Evolutionary conservation across 2,888 invertebrate species (phyloP).

Genomic region (Encarsia formosa): DNA sequence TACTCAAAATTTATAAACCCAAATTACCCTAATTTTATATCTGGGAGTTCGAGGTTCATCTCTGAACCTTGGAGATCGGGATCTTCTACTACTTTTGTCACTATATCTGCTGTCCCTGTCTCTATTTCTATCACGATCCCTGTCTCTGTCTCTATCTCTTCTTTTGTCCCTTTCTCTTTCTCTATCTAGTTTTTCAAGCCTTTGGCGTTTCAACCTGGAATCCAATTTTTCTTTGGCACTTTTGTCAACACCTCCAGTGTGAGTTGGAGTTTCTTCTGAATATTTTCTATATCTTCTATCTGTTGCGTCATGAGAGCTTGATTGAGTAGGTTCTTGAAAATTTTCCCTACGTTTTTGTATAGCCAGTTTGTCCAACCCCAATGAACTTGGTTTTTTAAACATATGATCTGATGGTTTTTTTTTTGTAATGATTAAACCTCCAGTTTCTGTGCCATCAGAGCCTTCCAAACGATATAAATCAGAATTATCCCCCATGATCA

Average conservation of each 20-base stretch:
- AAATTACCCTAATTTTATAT: conserved; percentile 48
- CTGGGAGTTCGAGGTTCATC: conserved; percentile 87
- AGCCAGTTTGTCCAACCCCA: conserved; percentile 83
- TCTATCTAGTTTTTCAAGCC: conserved; percentile 34
- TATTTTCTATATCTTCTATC: conserved; percentile 71
- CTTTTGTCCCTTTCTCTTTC: conserved; percentile 41
- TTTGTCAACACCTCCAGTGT: conserved; percentile 87
- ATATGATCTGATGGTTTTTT: conserved; percentile 53
- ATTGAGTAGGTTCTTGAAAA: conserved; percentile 43
- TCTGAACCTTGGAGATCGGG: conserved; percentile 60
- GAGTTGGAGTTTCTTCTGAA: conserved; percentile 86
- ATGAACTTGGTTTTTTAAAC: conserved; percentile 75
- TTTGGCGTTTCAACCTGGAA: conserved; percentile 45
- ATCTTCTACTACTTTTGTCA: conserved; percentile 34
- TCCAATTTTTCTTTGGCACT: conserved; percentile 69
- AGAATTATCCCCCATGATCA: conserved; percentile 38
- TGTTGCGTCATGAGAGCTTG: conserved; percentile 42
- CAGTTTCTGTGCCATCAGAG: conserved; percentile 39
- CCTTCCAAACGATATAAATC: conserved; percentile 53
- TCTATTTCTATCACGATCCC: conserved; percentile 37
- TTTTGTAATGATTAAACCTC: conserved; percentile 49
- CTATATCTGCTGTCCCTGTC: conserved; percentile 30
- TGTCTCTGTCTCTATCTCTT: conserved; percentile 38
- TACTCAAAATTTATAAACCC: conserved; percentile 2
- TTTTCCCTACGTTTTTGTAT: conserved; percentile 64